Evolutionary conservation across 2,113 vertebrate species (phyloP).

Genomic region (Conger conger): DNA sequence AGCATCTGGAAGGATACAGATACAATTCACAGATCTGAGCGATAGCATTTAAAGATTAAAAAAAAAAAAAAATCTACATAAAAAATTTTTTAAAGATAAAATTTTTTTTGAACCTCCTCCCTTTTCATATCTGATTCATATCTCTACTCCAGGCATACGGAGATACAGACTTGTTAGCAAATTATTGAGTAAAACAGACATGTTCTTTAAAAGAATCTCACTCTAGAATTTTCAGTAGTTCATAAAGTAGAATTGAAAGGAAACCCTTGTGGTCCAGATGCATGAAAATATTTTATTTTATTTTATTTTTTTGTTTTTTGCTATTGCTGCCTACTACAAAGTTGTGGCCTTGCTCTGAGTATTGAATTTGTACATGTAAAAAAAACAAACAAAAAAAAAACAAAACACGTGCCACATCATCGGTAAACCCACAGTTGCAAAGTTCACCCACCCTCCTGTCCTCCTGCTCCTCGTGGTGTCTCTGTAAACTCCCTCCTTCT

Average conservation of each 20-base stretch:
- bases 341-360: not conserved
- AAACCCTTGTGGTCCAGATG: not conserved
- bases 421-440: not conserved
- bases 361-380: not conserved
- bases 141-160: conserved; percentile 14
- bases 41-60: conserved; percentile 13
- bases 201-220: conserved; percentile 16
- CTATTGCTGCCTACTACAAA: not conserved
- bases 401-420: not conserved
- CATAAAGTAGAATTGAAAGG: conserved; percentile 3
- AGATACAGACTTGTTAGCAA: not conserved
- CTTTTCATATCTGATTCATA: conserved; percentile 19
- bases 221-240: conserved; percentile 22
- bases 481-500: not conserved
- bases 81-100: not conserved
- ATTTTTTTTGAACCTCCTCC: not conserved
- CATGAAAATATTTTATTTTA: not conserved
- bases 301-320: too few relatives aligned
- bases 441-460: not conserved
- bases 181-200: not conserved
- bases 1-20: conserved; percentile 1
- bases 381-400: not conserved
- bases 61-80: not conserved
- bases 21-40: conserved; percentile 13
- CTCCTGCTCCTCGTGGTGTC: not conserved